Evolutionary conservation across 2,113 vertebrate genomes (phyloP), one percentile per base, ranked within the genome.

Genomic region (Dermatemys mawii): DNA sequence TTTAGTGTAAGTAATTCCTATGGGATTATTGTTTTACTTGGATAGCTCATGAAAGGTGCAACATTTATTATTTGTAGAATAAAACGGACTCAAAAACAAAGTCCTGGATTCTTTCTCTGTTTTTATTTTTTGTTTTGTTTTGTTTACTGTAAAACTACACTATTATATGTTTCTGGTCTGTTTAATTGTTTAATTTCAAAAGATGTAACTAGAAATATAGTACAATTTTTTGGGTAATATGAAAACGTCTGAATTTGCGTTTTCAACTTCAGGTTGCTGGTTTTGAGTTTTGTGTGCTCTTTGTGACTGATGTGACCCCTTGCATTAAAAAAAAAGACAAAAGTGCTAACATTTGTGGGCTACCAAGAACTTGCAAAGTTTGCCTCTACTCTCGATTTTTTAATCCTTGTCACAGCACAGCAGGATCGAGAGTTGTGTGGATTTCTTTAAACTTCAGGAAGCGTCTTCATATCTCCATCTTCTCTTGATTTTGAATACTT

Each of bases 1-100:
- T 93, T 95, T 96, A 96, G 94, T 96, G 97, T 98, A 92, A 95
- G 94, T 98, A 98, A 97, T 98, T 98, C 97, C 91, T 95, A 96
- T 96, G 96, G 97, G 96, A 97, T 97, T 98, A 95, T 97, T 97
- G 97, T 97, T 98, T 97, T 97, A 97, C 97, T 98, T 92, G 82
- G 94, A 97, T 98, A 97, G 92, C 94, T 98, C 97, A 95, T 98
- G 93, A 97, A 98, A 98, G 97, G 96, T 96, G 94, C 94, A 85
- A 97, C 97, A 83, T n/a, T 97, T 96, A 97, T 81, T 97, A 97
- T 98, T 98, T 98, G 96, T 97, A 97, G 96, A 98, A 98, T 98
- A 98, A 98, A 98, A 90, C 90, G 90, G 96, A 96, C 93, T 94
- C 86, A 63, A 89, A 67, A 87, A 87, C 24, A 84, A 75, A 80